These are phyloP conservation scores for Aegithalos caudatus DNA, from an alignment of 2,113 vertebrate species.

Conservation along the genomic window DNA sequence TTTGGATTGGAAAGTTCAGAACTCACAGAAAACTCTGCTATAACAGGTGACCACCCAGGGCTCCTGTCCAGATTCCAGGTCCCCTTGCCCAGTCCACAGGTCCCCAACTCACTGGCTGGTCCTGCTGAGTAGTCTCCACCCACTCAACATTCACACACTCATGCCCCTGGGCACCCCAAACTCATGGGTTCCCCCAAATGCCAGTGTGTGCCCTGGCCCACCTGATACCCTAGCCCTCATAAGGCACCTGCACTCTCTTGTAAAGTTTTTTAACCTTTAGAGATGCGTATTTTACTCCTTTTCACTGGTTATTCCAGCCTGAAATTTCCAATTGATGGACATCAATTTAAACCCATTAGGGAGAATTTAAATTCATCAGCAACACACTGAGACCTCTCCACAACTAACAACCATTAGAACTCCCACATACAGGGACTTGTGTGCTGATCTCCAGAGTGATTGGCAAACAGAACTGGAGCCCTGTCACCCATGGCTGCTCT, in stretches of 20 bases:
- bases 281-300: not conserved
- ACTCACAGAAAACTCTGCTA: not conserved
- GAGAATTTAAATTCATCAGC: not conserved
- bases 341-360: not conserved
- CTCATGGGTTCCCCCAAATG: accelerated
- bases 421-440: accelerated
- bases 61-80: accelerated
- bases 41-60: accelerated
- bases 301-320: not conserved
- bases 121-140: not conserved
- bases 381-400: not conserved
- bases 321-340: not conserved
- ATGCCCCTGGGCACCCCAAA: not conserved
- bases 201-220: accelerated
- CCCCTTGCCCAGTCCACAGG: accelerated
- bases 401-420: accelerated
- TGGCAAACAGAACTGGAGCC: not conserved
- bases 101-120: accelerated
- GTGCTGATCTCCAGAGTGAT: not conserved
- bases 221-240: not conserved
- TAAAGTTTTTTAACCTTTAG: not conserved
- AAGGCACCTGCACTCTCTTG: not conserved
- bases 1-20: not conserved
- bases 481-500: not conserved
- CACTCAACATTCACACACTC: not conserved